Base-by-base conservation (phyloP, 2,888 invertebrate genomes). In the Poecilus cupreus region DNA sequence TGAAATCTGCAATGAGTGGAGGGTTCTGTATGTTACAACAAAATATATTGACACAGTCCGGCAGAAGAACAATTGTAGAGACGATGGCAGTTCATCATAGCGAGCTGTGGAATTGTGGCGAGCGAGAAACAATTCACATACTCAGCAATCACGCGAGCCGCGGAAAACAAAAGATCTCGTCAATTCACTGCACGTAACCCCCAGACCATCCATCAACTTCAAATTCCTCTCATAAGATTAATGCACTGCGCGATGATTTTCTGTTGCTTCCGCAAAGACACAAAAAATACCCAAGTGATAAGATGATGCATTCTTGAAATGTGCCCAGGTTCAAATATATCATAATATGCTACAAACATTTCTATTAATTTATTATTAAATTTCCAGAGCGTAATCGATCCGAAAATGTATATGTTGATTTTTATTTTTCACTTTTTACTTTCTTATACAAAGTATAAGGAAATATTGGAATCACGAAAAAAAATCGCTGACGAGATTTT, bases 141-240 rank as follows among this genome's bases (percentile, higher is more conserved):
- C 37, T 54, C 74, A 18, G 46, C 46, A 60, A 76, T 76, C 76
- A 76, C 76, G 57, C 57, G 13, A 39, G 11, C 76, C 39, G 32
- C 18, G 49, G 79, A 49, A 79, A 79, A 79, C 79, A 79, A 79
- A 64, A 68, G 37, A 24, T 49, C 32, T 79, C 49, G 64, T 46
- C 64, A 79, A 79, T 79, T 79, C 68, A 8, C 3, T 26, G 39
- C 79, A 79, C 79, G 79, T 79, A 79, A 64, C 49, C 24, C 54
- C 26, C 46, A n/a, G 24, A 79, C 46, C 68, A 64, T 79, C 68
- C 46, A 79, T 79, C 79, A 79, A 79, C 68, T 79, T 79, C 79
- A 68, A 77, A 60, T 77, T 60, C 37, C 13, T 32, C 70, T 49
- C 20, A 49, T 68, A 51, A 79, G 64, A 79, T 79, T 70, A 70